Conservation (phyloP, 53 echinoderm and acorn worm species). For the Antedon mediterranea region DNA sequence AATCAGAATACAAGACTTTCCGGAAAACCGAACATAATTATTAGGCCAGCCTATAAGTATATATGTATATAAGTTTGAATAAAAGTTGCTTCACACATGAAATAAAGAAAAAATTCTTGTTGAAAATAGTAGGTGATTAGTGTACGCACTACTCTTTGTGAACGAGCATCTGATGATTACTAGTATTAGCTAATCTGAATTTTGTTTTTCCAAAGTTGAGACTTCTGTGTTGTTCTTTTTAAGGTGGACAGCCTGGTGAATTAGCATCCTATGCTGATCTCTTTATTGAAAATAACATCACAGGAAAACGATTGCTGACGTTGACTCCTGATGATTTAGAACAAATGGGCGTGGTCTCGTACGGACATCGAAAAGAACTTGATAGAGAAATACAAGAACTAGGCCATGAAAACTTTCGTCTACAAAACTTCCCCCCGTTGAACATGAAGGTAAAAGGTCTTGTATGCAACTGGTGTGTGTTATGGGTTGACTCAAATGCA, state of each 20-base stretch:
- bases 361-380: constrained; percentile 37
- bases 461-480: no score
- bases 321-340: constrained; percentile 34
- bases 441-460: neutral
- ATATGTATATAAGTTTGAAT: no score
- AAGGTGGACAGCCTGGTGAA: constrained; percentile 23
- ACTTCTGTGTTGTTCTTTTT: neutral
- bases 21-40: no score
- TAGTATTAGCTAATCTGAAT: neutral
- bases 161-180: no score
- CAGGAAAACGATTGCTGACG: constrained; percentile 26
- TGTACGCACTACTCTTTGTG: no score
- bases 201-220: no score
- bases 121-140: no score
- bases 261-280: constrained; percentile 33
- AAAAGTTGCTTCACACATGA: no score
- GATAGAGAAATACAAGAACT: constrained; percentile 29
- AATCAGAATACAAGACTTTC: no score
- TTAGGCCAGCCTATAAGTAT: no score
- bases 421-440: constrained; percentile 40
- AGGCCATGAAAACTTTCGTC: constrained; percentile 28
- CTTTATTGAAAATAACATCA: constrained; percentile 43
- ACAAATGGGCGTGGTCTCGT: constrained; percentile 26
- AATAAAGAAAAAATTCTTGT: no score
- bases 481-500: no score